A percentile compares a stretch with the other conserved stretches of the same genome.
Evolutionary conservation across 2,888 invertebrate species (phyloP).

Genomic region (Trichogramma evanescens): DNA sequence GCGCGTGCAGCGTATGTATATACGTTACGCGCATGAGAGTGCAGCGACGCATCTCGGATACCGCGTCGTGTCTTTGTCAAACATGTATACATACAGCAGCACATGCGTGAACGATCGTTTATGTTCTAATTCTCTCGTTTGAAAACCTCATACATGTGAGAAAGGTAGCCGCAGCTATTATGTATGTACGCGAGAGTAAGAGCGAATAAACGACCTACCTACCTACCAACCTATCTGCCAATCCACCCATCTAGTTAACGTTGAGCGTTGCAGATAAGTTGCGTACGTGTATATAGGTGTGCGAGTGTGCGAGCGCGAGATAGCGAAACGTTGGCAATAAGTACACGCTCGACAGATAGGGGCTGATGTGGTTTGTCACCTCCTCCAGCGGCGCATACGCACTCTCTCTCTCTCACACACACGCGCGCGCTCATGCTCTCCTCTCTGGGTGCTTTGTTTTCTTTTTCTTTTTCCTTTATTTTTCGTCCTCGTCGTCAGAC

Average conservation of each 20-base stretch:
- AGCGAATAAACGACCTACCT: slow-evolving; percentile 30
- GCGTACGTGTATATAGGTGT: no score
- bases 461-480: background rate
- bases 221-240: slow-evolving; percentile 42
- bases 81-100: no score
- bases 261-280: slow-evolving; percentile 3
- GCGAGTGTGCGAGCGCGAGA: background rate
- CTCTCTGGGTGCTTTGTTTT: background rate
- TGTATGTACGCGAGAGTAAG: no score
- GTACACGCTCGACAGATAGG: slow-evolving; percentile 45
- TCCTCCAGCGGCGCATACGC: background rate
- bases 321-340: slow-evolving; percentile 34
- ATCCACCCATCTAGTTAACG: slow-evolving; percentile 31
- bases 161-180: no score
- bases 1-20: no score
- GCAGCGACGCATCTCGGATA: no score
- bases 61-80: no score
- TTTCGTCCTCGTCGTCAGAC: no score
- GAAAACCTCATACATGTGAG: no score
- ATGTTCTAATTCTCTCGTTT: no score
- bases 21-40: no score
- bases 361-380: slow-evolving; percentile 27
- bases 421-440: background rate
- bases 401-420: slow-evolving; percentile 6
- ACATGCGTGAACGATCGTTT: no score